A percentile compares a stretch with the other conserved stretches of the same genome.
Evolutionary conservation across 2,888 invertebrate genomes (phyloP).

Genomic region (Eupithecia vulgata): DNA sequence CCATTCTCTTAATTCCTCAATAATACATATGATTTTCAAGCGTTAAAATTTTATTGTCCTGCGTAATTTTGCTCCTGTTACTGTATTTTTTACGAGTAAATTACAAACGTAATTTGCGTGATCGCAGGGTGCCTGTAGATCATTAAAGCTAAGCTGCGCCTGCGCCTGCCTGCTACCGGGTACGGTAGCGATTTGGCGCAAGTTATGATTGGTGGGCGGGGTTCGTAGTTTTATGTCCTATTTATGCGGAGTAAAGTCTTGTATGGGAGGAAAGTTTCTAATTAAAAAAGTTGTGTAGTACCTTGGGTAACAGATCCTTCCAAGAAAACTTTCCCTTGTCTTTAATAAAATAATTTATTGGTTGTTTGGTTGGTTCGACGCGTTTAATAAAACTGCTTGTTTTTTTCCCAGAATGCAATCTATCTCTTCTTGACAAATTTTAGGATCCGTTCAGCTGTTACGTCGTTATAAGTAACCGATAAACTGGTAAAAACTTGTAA

Average conservation of each 20-base stretch:
- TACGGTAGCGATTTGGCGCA: constrained; percentile 37
- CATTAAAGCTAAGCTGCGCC: constrained; percentile 52
- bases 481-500: too few species aligned
- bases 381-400: too few species aligned
- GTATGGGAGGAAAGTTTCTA: background rate
- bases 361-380: background rate
- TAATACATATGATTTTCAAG: constrained; percentile 36
- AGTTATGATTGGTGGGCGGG: constrained; percentile 38
- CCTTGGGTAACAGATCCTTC: background rate
- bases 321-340: background rate
- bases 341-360: background rate
- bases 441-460: too few species aligned
- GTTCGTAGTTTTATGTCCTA: constrained; percentile 21
- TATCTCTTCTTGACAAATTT: too few species aligned
- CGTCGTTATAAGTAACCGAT: too few species aligned
- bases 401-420: too few species aligned
- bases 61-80: constrained; percentile 34
- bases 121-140: constrained; percentile 51
- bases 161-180: constrained; percentile 56
- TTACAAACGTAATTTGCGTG: constrained; percentile 53
- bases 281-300: background rate
- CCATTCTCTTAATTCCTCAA: constrained; percentile 3
- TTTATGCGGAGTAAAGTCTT: constrained; percentile 8
- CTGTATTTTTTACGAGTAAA: constrained; percentile 50
- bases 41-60: constrained; percentile 39